phyloP scores from a whole-genome alignment of 2,113 vertebrate species.

The Dolichotis patagonum region DNA sequence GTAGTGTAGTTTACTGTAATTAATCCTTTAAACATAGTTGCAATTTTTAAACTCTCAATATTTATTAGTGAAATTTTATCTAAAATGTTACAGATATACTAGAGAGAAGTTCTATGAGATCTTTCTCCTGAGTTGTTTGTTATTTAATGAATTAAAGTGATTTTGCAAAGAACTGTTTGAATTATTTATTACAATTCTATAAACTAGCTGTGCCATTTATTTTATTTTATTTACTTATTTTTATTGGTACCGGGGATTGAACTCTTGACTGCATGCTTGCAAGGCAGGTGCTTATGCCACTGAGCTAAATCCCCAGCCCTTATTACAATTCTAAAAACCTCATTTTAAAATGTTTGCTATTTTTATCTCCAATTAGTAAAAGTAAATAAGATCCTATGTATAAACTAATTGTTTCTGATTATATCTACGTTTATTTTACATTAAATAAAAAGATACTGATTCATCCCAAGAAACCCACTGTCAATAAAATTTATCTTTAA shows the following conservation, averaged over 20 bases:
- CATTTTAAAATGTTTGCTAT: slow-evolving; percentile 9
- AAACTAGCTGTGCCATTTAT: too few species aligned
- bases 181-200: slow-evolving; percentile 4
- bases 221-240: too few species aligned
- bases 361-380: slow-evolving; percentile 34
- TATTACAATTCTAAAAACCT: background rate
- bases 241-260: too few species aligned
- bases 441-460: background rate
- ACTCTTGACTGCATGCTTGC: too few species aligned
- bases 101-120: slow-evolving; percentile 1
- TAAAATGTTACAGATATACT: background rate
- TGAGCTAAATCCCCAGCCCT: too few species aligned
- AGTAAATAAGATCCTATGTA: background rate
- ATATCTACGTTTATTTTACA: slow-evolving; percentile 11
- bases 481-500: slow-evolving; percentile 36
- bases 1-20: background rate
- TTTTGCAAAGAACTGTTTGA: background rate
- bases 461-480: background rate
- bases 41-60: background rate
- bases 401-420: background rate
- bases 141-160: slow-evolving; percentile 16
- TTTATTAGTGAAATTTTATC: background rate
- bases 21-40: slow-evolving; percentile 1
- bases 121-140: background rate
- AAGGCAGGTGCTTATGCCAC: too few species aligned